A percentile compares a stretch with the other conserved stretches of the same genome.
Conservation (phyloP, 2,113 vertebrate genomes). For the Nothobranchius furzeri region DNA sequence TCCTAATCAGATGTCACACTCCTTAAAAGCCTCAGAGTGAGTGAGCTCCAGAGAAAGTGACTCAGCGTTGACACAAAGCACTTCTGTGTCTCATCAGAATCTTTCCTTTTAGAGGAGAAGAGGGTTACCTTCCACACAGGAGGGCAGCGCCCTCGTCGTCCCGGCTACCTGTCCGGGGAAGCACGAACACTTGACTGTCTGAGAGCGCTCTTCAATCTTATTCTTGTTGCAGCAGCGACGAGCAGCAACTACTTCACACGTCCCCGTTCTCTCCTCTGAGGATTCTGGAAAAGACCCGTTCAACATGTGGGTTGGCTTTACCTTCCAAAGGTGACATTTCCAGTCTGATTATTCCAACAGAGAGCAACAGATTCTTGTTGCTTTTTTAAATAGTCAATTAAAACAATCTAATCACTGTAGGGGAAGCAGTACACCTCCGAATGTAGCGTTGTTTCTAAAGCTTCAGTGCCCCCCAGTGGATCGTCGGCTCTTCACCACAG, state of each 20-base stretch:
- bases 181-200: slow-evolving; percentile 96
- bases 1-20: slow-evolving; percentile 31
- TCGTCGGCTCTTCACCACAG: not conserved
- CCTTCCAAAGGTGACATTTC: not conserved
- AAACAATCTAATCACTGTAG: not conserved
- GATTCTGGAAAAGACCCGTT: slow-evolving; percentile 45
- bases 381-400: not conserved
- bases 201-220: slow-evolving; percentile 92
- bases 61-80: slow-evolving; percentile 20
- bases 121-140: slow-evolving; percentile 93
- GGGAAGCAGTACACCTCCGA: too few species aligned
- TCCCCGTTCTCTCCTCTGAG: slow-evolving; percentile 79
- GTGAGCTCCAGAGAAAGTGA: slow-evolving; percentile 20
- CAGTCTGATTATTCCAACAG: not conserved
- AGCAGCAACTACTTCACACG: slow-evolving; percentile 91
- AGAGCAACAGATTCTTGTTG: slow-evolving; percentile 3
- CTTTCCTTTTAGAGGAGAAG: slow-evolving; percentile 29
- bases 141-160: slow-evolving; percentile 88
- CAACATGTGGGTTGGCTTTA: not conserved
- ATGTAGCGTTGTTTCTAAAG: slow-evolving; percentile 18
- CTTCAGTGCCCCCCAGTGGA: slow-evolving; percentile 68
- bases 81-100: slow-evolving; percentile 33
- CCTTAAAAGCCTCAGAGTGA: slow-evolving; percentile 21
- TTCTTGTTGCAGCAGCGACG: slow-evolving; percentile 97
- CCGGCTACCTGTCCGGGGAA: slow-evolving; percentile 94